Evolutionary conservation across 2,113 vertebrate species (phyloP), one percentile per base, ranked within the genome.

Genomic region (Lophochroa leadbeateri): DNA sequence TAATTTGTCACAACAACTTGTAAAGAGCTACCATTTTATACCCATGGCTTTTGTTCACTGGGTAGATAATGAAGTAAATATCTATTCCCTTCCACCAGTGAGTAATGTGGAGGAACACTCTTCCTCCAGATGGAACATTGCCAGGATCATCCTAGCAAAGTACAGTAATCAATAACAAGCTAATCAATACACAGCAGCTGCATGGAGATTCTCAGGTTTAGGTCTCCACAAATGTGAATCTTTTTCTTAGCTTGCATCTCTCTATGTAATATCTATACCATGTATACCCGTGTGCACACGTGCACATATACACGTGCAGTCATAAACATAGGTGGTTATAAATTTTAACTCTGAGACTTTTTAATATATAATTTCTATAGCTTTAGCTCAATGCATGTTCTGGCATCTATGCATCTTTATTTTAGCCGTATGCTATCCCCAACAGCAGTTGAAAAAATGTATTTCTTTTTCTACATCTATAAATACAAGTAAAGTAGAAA

Each of bases 21-120:
- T 53, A 35, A 71, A 91, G 60, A 78, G 17, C 12, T 85, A 63
- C 29, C 82, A 58, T 75, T 94, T 95, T 90, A 43, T 63, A 82
- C 50, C 35, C 25, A 9, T 21, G n/a, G 9, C 11, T 93, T 94
- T 91, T 87, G 60, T 87, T 93, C 81, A 89, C 23, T 52, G 18
- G 9, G 21, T 77, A 83, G 72, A 46, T 90, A 93, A 81, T 63
- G 35, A 83, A 69, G 31, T 58, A 92, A 93, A 63, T 20, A 57
- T 47, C 37, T 55, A 23, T 69, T 84, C 19, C 12, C 8, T 94
- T 90, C 75, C 39, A 90, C 65, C 19, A 68, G 7, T 37, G 55
- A 78, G 86, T 84, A 64, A 61, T 10, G 1, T 24, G 33, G 18
- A 68, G 31, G 31, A 94, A 88, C 0, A 1, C 24, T n/a, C 81